phyloP scores from a whole-genome alignment of 2,888 invertebrate species.

The Kuschelorhynchus macadamiae region DNA sequence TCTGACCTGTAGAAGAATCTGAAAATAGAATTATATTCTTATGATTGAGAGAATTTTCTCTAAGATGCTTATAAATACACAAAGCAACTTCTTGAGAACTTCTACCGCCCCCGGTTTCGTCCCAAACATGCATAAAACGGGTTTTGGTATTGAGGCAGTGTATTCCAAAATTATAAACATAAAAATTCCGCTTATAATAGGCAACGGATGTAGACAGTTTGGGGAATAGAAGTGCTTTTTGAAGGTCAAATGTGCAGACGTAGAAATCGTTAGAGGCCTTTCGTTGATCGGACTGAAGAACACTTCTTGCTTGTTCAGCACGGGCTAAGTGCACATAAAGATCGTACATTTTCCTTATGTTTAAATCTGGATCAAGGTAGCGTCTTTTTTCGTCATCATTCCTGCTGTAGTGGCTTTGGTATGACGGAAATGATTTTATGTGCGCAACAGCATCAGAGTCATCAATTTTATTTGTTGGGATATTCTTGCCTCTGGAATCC shows the following conservation, averaged over 20 bases:
- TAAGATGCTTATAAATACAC: too few relatives aligned
- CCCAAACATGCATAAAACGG: not conserved
- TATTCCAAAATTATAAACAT: not conserved
- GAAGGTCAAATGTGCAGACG: slow-evolving; percentile 31
- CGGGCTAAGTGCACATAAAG: not conserved
- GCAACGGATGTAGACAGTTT: slow-evolving; percentile 56
- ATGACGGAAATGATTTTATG: too few relatives aligned
- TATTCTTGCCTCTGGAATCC: not conserved
- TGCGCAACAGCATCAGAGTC: too few relatives aligned
- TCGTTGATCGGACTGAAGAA: not conserved
- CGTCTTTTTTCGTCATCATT: too few relatives aligned
- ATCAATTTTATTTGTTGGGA: not conserved
- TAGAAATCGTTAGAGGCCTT: not conserved
- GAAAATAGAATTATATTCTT: slow-evolving; percentile 1
- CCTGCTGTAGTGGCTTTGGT: too few relatives aligned
- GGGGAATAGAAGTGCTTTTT: slow-evolving; percentile 49
- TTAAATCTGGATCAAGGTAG: too few relatives aligned
- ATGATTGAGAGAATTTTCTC: not conserved
- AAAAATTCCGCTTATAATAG: slow-evolving; percentile 54
- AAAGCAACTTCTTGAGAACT: too few relatives aligned
- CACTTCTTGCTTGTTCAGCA: slow-evolving; percentile 1
- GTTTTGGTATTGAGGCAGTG: slow-evolving; percentile 1
- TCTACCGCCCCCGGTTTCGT: slow-evolving; percentile 1
- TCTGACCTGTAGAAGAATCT: not conserved
- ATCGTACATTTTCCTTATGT: too few relatives aligned